These are phyloP conservation scores for Rhabdornis inornatus DNA, from an alignment of 2,113 vertebrate species.

Conservation along the genomic window DNA sequence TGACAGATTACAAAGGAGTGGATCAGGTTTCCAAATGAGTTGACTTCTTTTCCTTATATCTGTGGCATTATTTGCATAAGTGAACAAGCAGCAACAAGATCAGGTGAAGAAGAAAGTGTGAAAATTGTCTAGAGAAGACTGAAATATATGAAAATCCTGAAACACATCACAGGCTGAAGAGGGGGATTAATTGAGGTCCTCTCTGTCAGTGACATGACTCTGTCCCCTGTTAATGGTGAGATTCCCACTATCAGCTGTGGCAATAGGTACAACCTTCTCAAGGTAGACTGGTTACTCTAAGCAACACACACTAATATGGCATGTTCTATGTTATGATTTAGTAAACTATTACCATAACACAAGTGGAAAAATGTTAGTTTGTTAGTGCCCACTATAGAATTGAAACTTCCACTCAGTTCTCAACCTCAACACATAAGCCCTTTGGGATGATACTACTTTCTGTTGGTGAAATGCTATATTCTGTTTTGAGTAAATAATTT, in stretches of 20 bases:
- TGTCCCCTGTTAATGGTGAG: not conserved
- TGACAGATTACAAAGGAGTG: not conserved
- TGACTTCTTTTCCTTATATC: not conserved
- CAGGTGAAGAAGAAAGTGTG: not conserved
- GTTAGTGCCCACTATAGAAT: not conserved
- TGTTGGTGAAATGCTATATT: not conserved
- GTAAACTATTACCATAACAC: not conserved
- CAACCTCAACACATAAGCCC: not conserved
- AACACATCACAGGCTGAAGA: not conserved
- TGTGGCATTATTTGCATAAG: not conserved
- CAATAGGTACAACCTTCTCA: not conserved
- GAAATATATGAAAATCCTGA: not conserved
- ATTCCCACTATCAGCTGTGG: not conserved
- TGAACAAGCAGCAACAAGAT: not conserved
- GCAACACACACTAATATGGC: not conserved
- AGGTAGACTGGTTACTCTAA: not conserved
- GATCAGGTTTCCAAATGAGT: not conserved
- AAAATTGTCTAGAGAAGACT: not conserved
- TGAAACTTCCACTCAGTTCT: not conserved
- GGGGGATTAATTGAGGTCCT: not conserved
- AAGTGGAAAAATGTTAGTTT: slow-evolving; percentile 1
- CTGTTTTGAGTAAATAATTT: not conserved
- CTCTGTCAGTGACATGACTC: not conserved
- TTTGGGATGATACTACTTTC: not conserved
- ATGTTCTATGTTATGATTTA: not conserved